Percentiles rank a stretch among this genome's conserved stretches.
phyloP scores from a whole-genome alignment of 2,888 invertebrate species.

The Eumerus sabulonum region DNA sequence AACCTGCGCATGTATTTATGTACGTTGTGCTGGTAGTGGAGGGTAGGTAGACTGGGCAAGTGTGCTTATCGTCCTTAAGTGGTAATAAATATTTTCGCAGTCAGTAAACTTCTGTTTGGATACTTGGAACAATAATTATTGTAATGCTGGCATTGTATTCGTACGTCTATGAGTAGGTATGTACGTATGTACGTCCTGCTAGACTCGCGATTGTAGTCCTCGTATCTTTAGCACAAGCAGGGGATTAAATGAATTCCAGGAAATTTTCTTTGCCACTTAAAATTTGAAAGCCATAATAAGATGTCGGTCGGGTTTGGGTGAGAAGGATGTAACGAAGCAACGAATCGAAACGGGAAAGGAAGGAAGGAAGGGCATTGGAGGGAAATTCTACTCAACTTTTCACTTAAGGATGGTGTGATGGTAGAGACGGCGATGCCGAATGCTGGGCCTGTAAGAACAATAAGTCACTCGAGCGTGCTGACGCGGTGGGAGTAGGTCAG shows the following conservation, averaged over 20 bases:
- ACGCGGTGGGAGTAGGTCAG: constrained; percentile 37
- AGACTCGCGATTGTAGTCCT: no score
- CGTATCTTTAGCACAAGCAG: neutral
- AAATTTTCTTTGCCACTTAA: constrained; percentile 57
- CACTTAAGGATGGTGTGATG: constrained; percentile 45
- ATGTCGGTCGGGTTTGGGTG: neutral
- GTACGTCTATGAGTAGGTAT: neutral
- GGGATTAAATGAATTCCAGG: constrained; percentile 62
- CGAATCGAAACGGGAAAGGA: constrained; percentile 34
- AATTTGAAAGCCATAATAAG: constrained; percentile 29
- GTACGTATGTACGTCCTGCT: neutral
- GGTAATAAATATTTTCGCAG: constrained; percentile 67
- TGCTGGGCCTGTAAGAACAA: constrained; percentile 37
- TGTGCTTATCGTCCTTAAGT: constrained; percentile 60
- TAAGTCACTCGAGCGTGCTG: constrained; percentile 50
- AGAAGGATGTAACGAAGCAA: neutral
- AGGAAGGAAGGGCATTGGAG: constrained; percentile 24
- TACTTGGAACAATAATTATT: constrained; percentile 65
- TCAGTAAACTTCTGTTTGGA: constrained; percentile 65
- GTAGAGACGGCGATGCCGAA: constrained; percentile 18
- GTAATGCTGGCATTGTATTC: constrained; percentile 26
- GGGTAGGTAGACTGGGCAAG: neutral
- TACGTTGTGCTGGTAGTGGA: neutral
- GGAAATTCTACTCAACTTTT: constrained; percentile 50
- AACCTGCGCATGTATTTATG: constrained; percentile 26